Percentiles rank a stretch among this genome's conserved stretches.
phyloP scores from a whole-genome alignment of 2,113 vertebrate species.

The Rhynchomys soricoides region DNA sequence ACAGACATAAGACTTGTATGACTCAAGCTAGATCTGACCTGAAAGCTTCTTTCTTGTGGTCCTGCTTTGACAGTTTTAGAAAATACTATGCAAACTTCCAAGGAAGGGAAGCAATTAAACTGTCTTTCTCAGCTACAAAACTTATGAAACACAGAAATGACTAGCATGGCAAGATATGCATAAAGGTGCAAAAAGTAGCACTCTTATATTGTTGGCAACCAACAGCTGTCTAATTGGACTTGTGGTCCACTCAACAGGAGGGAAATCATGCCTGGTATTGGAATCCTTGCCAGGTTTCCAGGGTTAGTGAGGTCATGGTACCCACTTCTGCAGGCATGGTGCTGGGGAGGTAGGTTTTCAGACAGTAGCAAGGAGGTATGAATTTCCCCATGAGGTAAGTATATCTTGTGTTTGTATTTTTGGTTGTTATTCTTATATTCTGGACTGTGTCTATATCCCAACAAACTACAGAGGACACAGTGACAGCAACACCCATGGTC shows the following conservation, averaged over 20 bases:
- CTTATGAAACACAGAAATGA: neutral
- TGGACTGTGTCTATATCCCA: neutral
- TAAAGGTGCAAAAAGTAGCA: neutral
- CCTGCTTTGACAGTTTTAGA: neutral
- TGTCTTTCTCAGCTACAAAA: neutral
- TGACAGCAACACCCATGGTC: neutral
- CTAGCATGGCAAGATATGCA: neutral
- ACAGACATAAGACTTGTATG: too few species aligned
- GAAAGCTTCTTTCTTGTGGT: neutral
- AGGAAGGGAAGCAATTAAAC: neutral
- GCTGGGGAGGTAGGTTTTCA: neutral
- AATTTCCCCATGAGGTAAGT: neutral
- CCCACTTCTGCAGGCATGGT: neutral
- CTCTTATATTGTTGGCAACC: too few species aligned
- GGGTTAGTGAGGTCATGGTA: neutral
- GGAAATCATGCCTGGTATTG: neutral
- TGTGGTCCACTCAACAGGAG: neutral
- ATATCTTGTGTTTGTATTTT: neutral
- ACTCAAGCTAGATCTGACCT: neutral
- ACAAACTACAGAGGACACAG: neutral
- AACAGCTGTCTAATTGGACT: neutral
- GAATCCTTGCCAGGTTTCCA: neutral
- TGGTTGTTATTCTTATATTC: neutral
- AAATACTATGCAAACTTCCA: neutral
- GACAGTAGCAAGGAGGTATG: neutral